Evolutionary conservation across 2,888 invertebrate species (phyloP).

Genomic region (Ypsolopha scabrella): DNA sequence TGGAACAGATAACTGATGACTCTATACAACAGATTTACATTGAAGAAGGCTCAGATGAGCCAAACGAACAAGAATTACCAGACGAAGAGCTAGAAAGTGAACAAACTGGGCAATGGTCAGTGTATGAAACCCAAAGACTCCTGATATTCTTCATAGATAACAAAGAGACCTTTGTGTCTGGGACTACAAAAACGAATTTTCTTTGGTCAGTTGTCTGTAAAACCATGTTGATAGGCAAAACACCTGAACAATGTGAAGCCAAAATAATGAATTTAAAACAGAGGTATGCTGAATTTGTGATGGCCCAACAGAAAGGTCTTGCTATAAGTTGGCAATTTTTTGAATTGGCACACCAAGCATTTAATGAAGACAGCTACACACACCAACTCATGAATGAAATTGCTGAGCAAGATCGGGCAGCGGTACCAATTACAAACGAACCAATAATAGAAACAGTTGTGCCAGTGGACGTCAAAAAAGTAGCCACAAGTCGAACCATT

Average conservation of each 20-base stretch:
- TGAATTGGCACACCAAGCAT: constrained; percentile 43
- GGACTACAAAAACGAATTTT: constrained; percentile 35
- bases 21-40: not conserved
- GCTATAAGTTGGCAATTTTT: constrained; percentile 35
- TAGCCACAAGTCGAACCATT: constrained; percentile 7
- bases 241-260: constrained; percentile 33
- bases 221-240: constrained; percentile 44
- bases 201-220: constrained; percentile 55
- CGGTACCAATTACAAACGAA: no score
- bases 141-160: constrained; percentile 54
- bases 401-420: no score
- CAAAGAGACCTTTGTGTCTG: constrained; percentile 41
- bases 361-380: constrained; percentile 29
- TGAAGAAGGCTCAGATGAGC: not conserved
- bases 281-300: constrained; percentile 30
- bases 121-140: constrained; percentile 39
- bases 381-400: no score
- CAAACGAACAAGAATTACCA: not conserved
- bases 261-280: constrained; percentile 32
- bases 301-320: constrained; percentile 27
- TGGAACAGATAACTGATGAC: not conserved
- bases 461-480: constrained; percentile 23
- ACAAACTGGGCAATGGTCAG: constrained; percentile 29
- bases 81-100: not conserved
- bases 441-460: no score